These are phyloP conservation scores for Solea senegalensis DNA, from an alignment of 2,113 vertebrate species.

Conservation along the genomic window DNA sequence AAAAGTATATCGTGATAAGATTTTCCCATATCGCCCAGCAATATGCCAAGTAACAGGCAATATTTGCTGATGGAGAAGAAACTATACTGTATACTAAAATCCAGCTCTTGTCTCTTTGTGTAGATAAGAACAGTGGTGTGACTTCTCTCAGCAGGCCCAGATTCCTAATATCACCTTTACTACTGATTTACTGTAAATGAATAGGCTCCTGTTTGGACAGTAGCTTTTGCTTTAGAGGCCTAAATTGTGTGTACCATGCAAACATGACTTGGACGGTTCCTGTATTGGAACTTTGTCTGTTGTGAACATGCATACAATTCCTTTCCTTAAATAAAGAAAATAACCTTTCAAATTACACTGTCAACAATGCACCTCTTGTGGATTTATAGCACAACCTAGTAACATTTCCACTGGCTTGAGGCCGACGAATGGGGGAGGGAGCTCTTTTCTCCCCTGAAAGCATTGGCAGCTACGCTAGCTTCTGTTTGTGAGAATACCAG, in stretches of 20 bases:
- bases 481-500: conserved; percentile 75
- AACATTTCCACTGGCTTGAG: conserved; percentile 59
- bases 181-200: conserved; percentile 45
- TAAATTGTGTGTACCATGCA: conserved; percentile 26
- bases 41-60: conserved; percentile 25
- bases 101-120: conserved; percentile 34
- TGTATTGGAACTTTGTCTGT: conserved; percentile 29
- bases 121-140: conserved; percentile 53
- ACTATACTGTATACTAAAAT: conserved; percentile 32
- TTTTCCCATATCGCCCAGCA: too few relatives aligned
- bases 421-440: conserved; percentile 52
- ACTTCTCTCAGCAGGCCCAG: conserved; percentile 41
- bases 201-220: conserved; percentile 39
- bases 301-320: conserved; percentile 16
- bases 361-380: conserved; percentile 53
- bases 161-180: conserved; percentile 56
- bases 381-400: conserved; percentile 53
- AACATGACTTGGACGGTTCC: conserved; percentile 23
- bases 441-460: conserved; percentile 48
- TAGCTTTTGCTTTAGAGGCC: conserved; percentile 19
- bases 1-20: too few relatives aligned
- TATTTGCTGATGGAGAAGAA: conserved; percentile 56
- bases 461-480: conserved; percentile 68
- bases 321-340: background rate
- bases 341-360: background rate